Conservation (phyloP, 1,140 invertebrate genomes). For the Bombus vancouverensis region DNA sequence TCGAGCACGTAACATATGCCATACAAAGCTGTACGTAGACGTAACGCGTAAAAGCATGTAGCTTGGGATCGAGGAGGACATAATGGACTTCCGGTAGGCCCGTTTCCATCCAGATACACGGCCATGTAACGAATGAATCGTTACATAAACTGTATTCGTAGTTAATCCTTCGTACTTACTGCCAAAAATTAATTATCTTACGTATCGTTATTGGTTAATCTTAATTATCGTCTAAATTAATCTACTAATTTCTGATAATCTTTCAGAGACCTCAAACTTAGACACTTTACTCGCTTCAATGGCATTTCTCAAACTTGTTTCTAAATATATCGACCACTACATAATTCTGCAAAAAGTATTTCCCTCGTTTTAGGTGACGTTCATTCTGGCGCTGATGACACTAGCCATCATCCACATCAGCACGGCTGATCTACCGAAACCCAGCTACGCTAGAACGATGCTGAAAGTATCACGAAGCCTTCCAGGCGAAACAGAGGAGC, state of each 20-base stretch:
- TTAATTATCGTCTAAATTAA: not conserved
- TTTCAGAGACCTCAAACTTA: too few relatives aligned
- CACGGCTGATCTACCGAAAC: slow-evolving; percentile 73
- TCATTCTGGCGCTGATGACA: slow-evolving; percentile 47
- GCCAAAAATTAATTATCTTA: too few relatives aligned
- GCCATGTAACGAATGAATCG: not conserved
- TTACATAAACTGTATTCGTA: slow-evolving; percentile 15
- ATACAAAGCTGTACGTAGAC: not conserved
- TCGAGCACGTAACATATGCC: not conserved
- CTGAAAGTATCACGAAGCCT: slow-evolving; percentile 90
- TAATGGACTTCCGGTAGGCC: slow-evolving; percentile 28
- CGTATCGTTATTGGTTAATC: too few relatives aligned
- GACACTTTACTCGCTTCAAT: too few relatives aligned
- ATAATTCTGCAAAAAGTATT: too few relatives aligned
- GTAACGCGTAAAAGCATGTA: slow-evolving; percentile 4
- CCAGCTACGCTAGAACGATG: slow-evolving; percentile 86
- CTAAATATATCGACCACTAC: too few relatives aligned
- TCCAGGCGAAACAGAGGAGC: slow-evolving; percentile 88
- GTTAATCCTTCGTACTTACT: not conserved
- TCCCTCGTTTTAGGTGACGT: slow-evolving; percentile 59
- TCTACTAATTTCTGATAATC: too few relatives aligned
- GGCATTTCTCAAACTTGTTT: too few relatives aligned
- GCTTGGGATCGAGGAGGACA: not conserved
- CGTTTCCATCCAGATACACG: slow-evolving; percentile 6
- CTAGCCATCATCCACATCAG: slow-evolving; percentile 32